These are phyloP conservation scores for Branchinecta lindahli DNA, from an alignment of 1,140 invertebrate genomes.

Conservation along the genomic window DNA sequence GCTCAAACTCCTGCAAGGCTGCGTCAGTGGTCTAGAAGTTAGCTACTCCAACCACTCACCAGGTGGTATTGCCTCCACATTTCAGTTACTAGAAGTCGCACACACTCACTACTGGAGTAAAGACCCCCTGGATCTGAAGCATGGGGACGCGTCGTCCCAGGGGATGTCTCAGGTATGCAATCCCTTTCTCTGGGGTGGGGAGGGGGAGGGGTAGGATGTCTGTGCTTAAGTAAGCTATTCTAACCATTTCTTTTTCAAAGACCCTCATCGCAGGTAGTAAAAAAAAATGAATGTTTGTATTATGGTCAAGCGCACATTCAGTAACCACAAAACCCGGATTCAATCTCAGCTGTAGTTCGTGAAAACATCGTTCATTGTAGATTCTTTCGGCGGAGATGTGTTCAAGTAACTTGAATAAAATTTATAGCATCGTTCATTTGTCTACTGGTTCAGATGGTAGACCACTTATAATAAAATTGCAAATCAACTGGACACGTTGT, in stretches of 20 bases:
- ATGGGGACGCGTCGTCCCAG: constrained; percentile 28
- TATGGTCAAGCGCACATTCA: background rate
- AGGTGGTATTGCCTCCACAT: constrained; percentile 92
- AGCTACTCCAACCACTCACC: constrained; percentile 85
- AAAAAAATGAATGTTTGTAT: background rate
- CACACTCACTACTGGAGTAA: constrained; percentile 97
- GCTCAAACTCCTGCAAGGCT: constrained; percentile 74
- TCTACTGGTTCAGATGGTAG: too few relatives aligned
- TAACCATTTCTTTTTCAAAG: too few relatives aligned
- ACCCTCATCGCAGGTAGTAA: constrained; percentile 35
- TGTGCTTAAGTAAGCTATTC: too few relatives aligned
- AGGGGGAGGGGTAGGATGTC: constrained; percentile 27
- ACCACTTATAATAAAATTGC: too few relatives aligned
- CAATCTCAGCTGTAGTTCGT: too few relatives aligned
- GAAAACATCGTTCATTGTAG: too few relatives aligned
- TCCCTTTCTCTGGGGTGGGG: constrained; percentile 23
- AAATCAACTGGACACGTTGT: too few relatives aligned
- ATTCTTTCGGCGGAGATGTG: too few relatives aligned
- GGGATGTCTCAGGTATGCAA: constrained; percentile 25
- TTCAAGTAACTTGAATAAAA: too few relatives aligned
- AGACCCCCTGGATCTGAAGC: constrained; percentile 45
- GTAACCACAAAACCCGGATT: too few relatives aligned
- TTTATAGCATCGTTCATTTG: too few relatives aligned
- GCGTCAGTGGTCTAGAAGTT: constrained; percentile 74
- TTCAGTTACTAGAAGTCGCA: constrained; percentile 90